A percentile compares a stretch with the other conserved stretches of the same genome.
Evolutionary conservation across 2,888 invertebrate species (phyloP).

Genomic region (Drosophila meridionalis): DNA sequence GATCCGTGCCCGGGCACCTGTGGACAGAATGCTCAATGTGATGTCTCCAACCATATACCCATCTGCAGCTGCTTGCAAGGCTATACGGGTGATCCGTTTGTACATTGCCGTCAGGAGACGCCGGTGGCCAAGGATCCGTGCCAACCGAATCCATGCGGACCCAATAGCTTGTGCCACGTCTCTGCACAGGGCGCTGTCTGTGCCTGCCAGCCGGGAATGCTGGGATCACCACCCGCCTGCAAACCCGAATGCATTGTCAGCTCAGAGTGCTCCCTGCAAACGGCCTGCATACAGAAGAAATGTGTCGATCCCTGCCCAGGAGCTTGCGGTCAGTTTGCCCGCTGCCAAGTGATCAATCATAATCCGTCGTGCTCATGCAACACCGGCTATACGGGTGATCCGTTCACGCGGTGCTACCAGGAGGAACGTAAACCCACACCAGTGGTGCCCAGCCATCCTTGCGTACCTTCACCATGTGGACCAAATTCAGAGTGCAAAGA

Average conservation of each 20-base stretch:
- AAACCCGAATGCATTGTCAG: constrained; percentile 92
- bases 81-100: constrained; percentile 92
- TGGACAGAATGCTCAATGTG: constrained; percentile 93
- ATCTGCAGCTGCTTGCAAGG: constrained; percentile 90
- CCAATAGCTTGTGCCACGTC: constrained; percentile 86
- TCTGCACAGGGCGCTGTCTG: constrained; percentile 90
- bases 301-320: constrained; percentile 91
- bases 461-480: constrained; percentile 88
- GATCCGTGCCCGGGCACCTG: constrained; percentile 94
- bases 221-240: constrained; percentile 91
- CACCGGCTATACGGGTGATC: constrained; percentile 89
- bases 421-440: constrained; percentile 84
- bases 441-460: constrained; percentile 85
- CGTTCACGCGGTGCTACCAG: constrained; percentile 89
- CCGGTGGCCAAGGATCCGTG: constrained; percentile 84
- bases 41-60: constrained; percentile 93
- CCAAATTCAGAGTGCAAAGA: constrained; percentile 88
- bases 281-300: constrained; percentile 91
- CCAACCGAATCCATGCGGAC: constrained; percentile 86
- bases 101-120: constrained; percentile 87
- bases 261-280: constrained; percentile 90
- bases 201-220: constrained; percentile 89
- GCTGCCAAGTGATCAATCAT: constrained; percentile 91
- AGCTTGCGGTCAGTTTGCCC: constrained; percentile 90
- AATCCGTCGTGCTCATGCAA: constrained; percentile 91